Percentiles rank a stretch among this genome's conserved stretches.
phyloP scores from a whole-genome alignment of 1,140 invertebrate genomes.

The Battus philenor region DNA sequence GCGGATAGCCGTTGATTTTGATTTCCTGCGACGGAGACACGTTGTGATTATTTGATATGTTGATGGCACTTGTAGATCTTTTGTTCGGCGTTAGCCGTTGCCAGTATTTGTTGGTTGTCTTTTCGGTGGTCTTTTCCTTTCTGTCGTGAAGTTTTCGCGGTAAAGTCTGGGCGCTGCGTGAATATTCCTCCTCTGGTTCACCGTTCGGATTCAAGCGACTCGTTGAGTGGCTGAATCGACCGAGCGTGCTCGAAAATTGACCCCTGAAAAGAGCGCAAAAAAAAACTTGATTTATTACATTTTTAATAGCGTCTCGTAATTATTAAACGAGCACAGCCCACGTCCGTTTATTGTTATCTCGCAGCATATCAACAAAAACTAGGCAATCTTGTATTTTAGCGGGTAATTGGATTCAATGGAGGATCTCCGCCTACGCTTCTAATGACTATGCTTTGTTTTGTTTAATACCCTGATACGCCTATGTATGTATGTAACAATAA shows the following conservation, averaged over 20 bases:
- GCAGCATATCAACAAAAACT: conserved; percentile 53
- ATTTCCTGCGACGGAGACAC: conserved; percentile 71
- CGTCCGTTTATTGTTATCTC: conserved; percentile 55
- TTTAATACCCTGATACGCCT: conserved; percentile 12
- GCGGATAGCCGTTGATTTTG: conserved; percentile 67
- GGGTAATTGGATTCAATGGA: conserved; percentile 65
- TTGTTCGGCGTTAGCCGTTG: conserved; percentile 74
- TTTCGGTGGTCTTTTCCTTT: conserved; percentile 70
- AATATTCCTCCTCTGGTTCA: conserved; percentile 76
- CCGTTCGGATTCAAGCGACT: conserved; percentile 79
- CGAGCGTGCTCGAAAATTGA: conserved; percentile 80
- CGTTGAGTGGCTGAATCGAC: conserved; percentile 87
- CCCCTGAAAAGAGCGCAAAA: conserved; percentile 71
- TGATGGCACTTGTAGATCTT: conserved; percentile 82
- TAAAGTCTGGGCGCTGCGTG: conserved; percentile 85
- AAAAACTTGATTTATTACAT: conserved; percentile 33
- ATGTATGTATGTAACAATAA: conserved; percentile 6
- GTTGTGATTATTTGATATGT: conserved; percentile 81
- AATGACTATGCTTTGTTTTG: conserved; percentile 58
- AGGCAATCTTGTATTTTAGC: conserved; percentile 47
- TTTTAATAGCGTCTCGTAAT: conserved; percentile 39
- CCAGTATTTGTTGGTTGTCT: conserved; percentile 67
- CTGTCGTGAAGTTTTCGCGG: conserved; percentile 82
- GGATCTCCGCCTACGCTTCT: conserved; percentile 53
- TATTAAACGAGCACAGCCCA: conserved; percentile 40